phyloP scores from a whole-genome alignment of 2,888 invertebrate genomes.

The Pasiphila rectangulata region DNA sequence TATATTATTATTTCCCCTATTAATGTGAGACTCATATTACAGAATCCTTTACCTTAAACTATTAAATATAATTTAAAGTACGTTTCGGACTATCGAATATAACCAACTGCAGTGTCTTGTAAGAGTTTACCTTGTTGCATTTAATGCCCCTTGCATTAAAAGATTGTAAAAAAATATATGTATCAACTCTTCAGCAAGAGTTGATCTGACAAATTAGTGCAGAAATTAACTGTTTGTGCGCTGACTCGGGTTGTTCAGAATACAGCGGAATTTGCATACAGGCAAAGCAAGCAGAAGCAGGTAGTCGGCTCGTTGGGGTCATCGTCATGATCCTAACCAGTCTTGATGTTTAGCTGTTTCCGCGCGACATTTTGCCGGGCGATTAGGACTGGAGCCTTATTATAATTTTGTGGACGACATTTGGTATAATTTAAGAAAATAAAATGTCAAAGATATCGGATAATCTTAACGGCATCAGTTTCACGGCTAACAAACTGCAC shows the following conservation, averaged over 20 bases:
- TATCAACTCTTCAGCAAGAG: too few species aligned
- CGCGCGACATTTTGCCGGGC: conserved; percentile 65
- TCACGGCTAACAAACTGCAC: conserved; percentile 24
- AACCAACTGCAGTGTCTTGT: too few species aligned
- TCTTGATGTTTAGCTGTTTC: conserved; percentile 51
- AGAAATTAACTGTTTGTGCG: conserved; percentile 53
- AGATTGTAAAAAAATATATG: too few species aligned
- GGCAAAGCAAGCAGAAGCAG: conserved; percentile 67
- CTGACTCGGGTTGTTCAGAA: conserved; percentile 63
- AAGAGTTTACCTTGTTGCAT: too few species aligned
- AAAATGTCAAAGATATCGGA: conserved; percentile 40
- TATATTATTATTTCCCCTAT: too few species aligned
- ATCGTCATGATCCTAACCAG: conserved; percentile 69
- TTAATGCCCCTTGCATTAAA: too few species aligned
- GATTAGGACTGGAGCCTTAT: conserved; percentile 56
- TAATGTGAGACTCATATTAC: too few species aligned
- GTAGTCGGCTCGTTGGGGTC: conserved; percentile 66
- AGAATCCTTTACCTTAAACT: too few species aligned
- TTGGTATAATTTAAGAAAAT: conserved; percentile 34
- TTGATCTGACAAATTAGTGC: conserved; percentile 68
- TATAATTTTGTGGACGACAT: conserved; percentile 42
- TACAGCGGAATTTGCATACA: conserved; percentile 73
- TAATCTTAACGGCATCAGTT: conserved; percentile 32
- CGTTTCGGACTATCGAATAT: too few species aligned
- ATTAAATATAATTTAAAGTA: too few species aligned